Percentiles rank a stretch among this genome's conserved stretches.
Conservation (phyloP, 2,888 invertebrate genomes). For the Brassicogethes aeneus region DNA sequence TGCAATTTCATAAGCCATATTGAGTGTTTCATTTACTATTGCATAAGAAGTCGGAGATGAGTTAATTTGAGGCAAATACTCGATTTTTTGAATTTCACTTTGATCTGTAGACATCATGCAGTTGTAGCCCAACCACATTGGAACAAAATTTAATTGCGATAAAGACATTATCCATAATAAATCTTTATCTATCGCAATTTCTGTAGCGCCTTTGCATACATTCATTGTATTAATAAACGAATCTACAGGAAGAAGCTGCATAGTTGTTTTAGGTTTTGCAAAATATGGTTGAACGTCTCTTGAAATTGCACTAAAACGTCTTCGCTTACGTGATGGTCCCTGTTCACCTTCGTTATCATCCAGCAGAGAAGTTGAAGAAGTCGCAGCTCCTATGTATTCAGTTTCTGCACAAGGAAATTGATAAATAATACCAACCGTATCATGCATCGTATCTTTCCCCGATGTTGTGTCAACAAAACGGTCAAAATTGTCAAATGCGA, state of each 20-base stretch:
- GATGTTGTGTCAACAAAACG: too few relatives aligned
- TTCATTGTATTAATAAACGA: constrained; percentile 1
- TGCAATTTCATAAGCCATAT: too few relatives aligned
- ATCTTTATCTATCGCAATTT: constrained; percentile 22
- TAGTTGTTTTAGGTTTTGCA: constrained; percentile 8
- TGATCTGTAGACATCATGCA: constrained; percentile 15
- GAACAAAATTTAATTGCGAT: constrained; percentile 14
- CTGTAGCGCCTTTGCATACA: constrained; percentile 8
- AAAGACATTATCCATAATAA: constrained; percentile 20
- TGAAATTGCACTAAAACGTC: constrained; percentile 6
- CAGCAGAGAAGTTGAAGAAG: too few relatives aligned
- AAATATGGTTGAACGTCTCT: constrained; percentile 3
- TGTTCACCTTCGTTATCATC: too few relatives aligned
- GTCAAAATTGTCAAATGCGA: too few relatives aligned
- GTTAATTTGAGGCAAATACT: constrained; percentile 29
- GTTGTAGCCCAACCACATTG: constrained; percentile 28
- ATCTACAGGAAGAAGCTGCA: constrained; percentile 6
- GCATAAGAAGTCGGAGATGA: constrained; percentile 22
- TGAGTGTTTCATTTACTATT: constrained; percentile 29
- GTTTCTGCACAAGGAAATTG: too few relatives aligned
- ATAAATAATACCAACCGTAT: too few relatives aligned
- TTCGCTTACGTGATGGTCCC: too few relatives aligned
- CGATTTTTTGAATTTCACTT: constrained; percentile 20
- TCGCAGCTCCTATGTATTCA: too few relatives aligned
- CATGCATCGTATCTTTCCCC: too few relatives aligned